A percentile compares a stretch with the other conserved stretches of the same genome.
phyloP scores from a whole-genome alignment of 2,113 vertebrate genomes.

The Hippocampus mohnikei region DNA sequence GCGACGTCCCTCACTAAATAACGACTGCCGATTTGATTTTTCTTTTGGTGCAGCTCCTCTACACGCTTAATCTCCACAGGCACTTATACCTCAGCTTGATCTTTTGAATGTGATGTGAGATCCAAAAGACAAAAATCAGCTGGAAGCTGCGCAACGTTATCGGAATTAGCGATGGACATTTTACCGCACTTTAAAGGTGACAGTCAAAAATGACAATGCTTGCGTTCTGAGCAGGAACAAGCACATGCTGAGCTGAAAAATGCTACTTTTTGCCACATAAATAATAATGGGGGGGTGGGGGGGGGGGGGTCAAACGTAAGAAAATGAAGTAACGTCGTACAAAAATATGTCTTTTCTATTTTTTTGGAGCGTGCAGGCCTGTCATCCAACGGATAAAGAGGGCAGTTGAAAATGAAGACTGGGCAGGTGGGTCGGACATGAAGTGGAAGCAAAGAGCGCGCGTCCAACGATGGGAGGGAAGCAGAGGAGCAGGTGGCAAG shows the following conservation, averaged over 20 bases:
- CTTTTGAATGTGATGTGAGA: not conserved
- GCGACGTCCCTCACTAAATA: constrained; percentile 6
- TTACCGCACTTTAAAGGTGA: not conserved
- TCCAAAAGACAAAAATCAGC: not conserved
- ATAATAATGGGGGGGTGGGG: not conserved
- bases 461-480: constrained; percentile 12
- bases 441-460: constrained; percentile 29
- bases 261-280: not conserved
- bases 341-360: not conserved
- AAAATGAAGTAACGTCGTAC: not conserved
- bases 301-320: too few species aligned
- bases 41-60: constrained; percentile 17
- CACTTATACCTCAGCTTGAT: not conserved
- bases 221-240: not conserved
- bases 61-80: constrained; percentile 10
- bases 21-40: constrained; percentile 38
- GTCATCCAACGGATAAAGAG: constrained; percentile 29
- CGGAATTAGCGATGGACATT: too few species aligned
- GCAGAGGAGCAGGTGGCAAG: constrained; percentile 28
- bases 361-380: constrained; percentile 4
- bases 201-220: not conserved
- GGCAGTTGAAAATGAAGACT: constrained; percentile 43
- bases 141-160: too few species aligned
- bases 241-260: not conserved
- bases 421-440: constrained; percentile 25